Base-by-base conservation (phyloP, 2,888 invertebrate species). In the Spodoptera exigua region DNA sequence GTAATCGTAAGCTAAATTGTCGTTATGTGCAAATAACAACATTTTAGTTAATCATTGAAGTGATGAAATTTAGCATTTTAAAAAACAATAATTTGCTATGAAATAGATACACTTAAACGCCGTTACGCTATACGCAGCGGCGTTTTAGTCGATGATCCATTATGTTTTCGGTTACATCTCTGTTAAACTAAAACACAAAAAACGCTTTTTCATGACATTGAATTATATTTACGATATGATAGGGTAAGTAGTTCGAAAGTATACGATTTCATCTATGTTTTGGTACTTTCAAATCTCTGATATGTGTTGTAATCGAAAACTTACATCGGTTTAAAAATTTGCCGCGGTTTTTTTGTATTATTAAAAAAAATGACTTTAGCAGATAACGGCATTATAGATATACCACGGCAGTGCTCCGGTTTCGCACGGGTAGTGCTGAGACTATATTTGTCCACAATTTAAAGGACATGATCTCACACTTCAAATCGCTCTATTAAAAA, bases 51-150 rank as follows among this genome's bases (percentile, higher is more conserved):
- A 10, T 36, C 52, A 21, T 36, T n/a, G n/a, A 52, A 36, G 14
- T 12, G 18, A 36, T 43, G 9, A 1, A 12, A 14, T 52, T 17
- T 49, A 40, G 49, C 17, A 32, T 52, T 27, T 36, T 52, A 36
- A 53, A 0, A 36, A 7, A 36, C n/a, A 53, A 36, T 13, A 10
- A 10, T 43, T 49, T 40, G 10, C 9, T 49, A 32, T 40, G 13
- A 51, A 51, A 34, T 34, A 40, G 34, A 51, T 34, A 41, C 32
- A 44, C 44, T 53, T 16, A 53, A 44, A 44, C 2, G 43, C 40
- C 49, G 49, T 51, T 41, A 51, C 49, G 32, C 34, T 51, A 13
- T 34, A 51, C 40, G 49, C 36, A 47, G 36, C 47, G 47, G 47
- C 37, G 4, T 51, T 51, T 51, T 51, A 40, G 32, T 41, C 40